Evolutionary conservation across 2,113 vertebrate species (phyloP).

Genomic region (Junco hyemalis): DNA sequence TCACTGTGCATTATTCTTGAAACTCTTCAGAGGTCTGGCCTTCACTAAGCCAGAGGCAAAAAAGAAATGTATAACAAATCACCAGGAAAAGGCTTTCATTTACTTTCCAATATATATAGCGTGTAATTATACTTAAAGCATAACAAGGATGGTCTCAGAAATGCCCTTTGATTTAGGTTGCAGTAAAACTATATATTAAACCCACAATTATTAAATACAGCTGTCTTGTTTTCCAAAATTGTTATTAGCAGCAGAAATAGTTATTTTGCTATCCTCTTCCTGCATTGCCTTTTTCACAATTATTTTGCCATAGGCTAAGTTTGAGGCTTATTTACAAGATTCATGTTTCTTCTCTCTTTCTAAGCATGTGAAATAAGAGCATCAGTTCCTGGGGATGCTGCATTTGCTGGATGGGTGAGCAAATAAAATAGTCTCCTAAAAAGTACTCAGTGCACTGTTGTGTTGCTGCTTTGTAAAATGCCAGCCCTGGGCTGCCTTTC

Average conservation of each 20-base stretch:
- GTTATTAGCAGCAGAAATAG: not conserved
- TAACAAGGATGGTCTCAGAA: slow-evolving; percentile 62
- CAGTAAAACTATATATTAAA: slow-evolving; percentile 60
- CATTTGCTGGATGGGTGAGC: slow-evolving; percentile 37
- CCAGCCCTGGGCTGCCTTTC: slow-evolving; percentile 60
- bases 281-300: not conserved
- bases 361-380: not conserved
- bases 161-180: slow-evolving; percentile 70
- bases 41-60: slow-evolving; percentile 74
- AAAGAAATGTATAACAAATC: slow-evolving; percentile 77
- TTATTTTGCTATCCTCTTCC: slow-evolving; percentile 1
- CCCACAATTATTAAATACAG: slow-evolving; percentile 46
- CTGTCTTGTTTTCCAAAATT: slow-evolving; percentile 28
- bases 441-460: not conserved
- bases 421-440: slow-evolving; percentile 37
- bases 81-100: slow-evolving; percentile 75
- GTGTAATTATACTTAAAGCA: slow-evolving; percentile 75
- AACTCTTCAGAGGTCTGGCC: slow-evolving; percentile 75
- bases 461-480: slow-evolving; percentile 47
- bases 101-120: slow-evolving; percentile 72
- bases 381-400: not conserved
- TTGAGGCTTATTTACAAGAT: slow-evolving; percentile 45
- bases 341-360: slow-evolving; percentile 15
- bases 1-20: slow-evolving; percentile 77
- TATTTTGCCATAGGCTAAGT: slow-evolving; percentile 47